phyloP scores from a whole-genome alignment of 2,888 invertebrate species.

The Congeria kusceri region DNA sequence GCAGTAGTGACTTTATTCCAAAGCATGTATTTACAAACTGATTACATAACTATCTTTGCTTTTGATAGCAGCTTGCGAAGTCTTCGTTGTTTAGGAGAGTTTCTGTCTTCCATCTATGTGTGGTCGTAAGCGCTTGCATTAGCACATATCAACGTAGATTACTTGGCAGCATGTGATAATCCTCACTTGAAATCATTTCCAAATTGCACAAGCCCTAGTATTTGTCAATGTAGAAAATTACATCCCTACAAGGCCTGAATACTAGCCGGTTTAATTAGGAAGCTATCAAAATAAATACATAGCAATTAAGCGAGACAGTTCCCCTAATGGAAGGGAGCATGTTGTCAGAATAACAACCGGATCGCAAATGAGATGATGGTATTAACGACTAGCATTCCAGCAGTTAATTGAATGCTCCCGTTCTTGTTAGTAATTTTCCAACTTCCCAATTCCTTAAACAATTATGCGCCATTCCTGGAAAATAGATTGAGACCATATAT shows the following conservation, averaged over 20 bases:
- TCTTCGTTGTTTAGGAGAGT: no score
- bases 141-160: no score
- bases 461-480: no score
- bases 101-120: no score
- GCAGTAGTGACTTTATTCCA: no score
- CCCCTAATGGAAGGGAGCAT: conserved; percentile 31
- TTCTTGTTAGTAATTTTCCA: conserved; percentile 8
- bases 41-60: no score
- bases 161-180: no score
- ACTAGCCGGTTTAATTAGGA: background rate
- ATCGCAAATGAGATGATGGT: conserved; percentile 3
- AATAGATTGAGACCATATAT: no score
- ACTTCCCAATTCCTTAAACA: background rate
- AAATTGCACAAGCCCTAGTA: background rate
- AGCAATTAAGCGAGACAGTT: conserved; percentile 10
- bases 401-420: conserved; percentile 1
- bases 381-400: background rate
- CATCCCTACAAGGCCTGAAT: background rate
- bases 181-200: no score
- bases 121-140: no score
- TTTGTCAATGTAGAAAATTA: conserved; percentile 6
- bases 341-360: conserved; percentile 2
- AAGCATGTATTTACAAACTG: no score
- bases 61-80: no score
- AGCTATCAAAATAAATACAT: conserved; percentile 6